phyloP scores from a whole-genome alignment of 2,888 invertebrate species.

The Helleia helle region DNA sequence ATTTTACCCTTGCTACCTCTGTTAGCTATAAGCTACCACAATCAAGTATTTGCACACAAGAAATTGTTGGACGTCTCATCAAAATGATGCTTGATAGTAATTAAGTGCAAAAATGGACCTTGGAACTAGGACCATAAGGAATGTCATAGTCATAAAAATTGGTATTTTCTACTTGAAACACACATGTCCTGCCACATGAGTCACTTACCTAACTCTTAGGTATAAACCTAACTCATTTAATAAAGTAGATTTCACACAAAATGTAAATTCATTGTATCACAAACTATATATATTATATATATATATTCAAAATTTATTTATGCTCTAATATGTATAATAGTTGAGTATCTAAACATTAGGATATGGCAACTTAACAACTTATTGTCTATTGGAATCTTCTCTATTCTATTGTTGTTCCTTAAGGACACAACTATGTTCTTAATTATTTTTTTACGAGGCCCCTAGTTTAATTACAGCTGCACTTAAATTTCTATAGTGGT shows the following conservation, averaged over 20 bases:
- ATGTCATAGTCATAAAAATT: too few species aligned
- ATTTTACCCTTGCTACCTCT: too few species aligned
- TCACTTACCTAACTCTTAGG: neutral
- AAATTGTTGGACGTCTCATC: too few species aligned
- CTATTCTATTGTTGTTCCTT: constrained; percentile 17
- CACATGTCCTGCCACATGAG: constrained; percentile 5
- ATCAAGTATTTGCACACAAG: too few species aligned
- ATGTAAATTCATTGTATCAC: constrained; percentile 72
- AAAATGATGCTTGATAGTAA: too few species aligned
- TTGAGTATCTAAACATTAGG: constrained; percentile 70
- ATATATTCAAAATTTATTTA: constrained; percentile 50
- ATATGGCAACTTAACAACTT: constrained; percentile 72
- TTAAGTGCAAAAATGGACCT: too few species aligned
- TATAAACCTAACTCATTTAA: constrained; percentile 7
- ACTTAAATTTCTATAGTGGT: neutral
- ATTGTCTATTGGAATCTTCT: constrained; percentile 67
- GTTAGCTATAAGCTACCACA: too few species aligned
- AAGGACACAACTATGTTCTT: constrained; percentile 7
- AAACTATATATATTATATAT: constrained; percentile 58
- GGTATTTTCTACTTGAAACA: too few species aligned
- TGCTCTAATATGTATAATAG: constrained; percentile 54
- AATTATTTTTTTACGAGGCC: neutral
- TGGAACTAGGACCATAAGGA: too few species aligned
- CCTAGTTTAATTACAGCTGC: neutral
- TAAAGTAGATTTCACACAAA: constrained; percentile 37